Percentiles rank a stretch among this genome's conserved stretches.
These are phyloP conservation scores for Ophraella communa DNA, from an alignment of 2,888 invertebrate species.

Conservation along the genomic window DNA sequence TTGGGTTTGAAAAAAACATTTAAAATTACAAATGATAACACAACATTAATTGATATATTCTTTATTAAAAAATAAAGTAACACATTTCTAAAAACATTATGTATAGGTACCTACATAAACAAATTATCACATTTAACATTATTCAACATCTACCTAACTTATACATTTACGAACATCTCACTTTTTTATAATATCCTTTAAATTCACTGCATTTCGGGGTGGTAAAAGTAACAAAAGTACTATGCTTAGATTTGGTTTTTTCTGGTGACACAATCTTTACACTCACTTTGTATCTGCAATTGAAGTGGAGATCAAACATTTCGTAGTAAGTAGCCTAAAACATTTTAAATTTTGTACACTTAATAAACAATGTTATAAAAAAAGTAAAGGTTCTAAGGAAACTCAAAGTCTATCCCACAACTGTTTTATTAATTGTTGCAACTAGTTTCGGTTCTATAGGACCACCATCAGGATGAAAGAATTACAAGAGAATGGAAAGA, in stretches of 20 bases:
- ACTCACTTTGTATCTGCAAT: constrained; percentile 65
- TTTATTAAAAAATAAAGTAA: constrained; percentile 10
- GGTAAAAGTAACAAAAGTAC: constrained; percentile 63
- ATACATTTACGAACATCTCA: constrained; percentile 21
- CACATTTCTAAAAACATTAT: constrained; percentile 7
- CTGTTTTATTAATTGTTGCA: too few relatives aligned
- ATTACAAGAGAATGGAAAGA: too few relatives aligned
- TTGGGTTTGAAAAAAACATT: too few relatives aligned
- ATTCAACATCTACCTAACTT: not conserved
- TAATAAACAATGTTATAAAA: not conserved
- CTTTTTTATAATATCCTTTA: constrained; percentile 15
- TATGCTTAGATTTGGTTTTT: constrained; percentile 51
- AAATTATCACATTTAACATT: constrained; percentile 9
- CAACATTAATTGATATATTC: not conserved
- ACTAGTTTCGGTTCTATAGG: too few relatives aligned
- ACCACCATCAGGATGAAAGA: too few relatives aligned
- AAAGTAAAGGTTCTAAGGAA: too few relatives aligned
- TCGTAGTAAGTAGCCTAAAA: constrained; percentile 65
- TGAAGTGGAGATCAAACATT: constrained; percentile 65
- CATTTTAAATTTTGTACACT: constrained; percentile 13
- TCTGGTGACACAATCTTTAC: constrained; percentile 58
- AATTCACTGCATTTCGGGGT: constrained; percentile 61
- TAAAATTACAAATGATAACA: too few relatives aligned
- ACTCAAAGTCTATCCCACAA: too few relatives aligned
- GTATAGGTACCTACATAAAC: constrained; percentile 8